phyloP scores from a whole-genome alignment of 1,140 invertebrate genomes.

The Sogatella furcifera region DNA sequence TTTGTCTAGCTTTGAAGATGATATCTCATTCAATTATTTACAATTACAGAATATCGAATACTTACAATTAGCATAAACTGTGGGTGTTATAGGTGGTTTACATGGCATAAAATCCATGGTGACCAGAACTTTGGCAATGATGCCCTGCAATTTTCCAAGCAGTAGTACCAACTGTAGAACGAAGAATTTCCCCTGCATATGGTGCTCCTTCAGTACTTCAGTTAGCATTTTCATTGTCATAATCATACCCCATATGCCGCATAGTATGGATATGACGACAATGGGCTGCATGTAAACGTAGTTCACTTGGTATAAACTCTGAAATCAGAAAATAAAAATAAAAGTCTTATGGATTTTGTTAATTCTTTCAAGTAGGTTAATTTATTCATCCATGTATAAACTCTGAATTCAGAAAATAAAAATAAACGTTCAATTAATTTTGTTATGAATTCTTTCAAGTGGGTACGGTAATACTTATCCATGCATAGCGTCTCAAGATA shows the following conservation, averaged over 20 bases:
- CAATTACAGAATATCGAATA: too few species aligned
- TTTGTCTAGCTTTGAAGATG: too few species aligned
- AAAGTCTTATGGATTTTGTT: too few species aligned
- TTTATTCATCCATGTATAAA: too few species aligned
- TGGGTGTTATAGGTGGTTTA: conserved; percentile 31
- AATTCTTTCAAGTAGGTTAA: too few species aligned
- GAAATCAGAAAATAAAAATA: conserved; percentile 26
- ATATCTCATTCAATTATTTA: too few species aligned
- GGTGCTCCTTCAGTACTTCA: conserved; percentile 32
- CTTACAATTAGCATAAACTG: conserved; percentile 38
- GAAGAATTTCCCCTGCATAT: conserved; percentile 27
- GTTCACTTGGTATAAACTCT: conserved; percentile 45
- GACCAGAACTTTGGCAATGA: conserved; percentile 21
- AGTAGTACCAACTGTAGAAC: conserved; percentile 29
- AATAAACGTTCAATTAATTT: too few species aligned
- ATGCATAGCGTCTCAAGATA: too few species aligned
- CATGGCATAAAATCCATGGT: conserved; percentile 24
- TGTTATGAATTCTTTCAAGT: too few species aligned
- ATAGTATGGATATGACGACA: conserved; percentile 42
- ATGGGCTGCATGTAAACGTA: conserved; percentile 47
- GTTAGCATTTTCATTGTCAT: conserved; percentile 42
- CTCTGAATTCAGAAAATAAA: too few species aligned
- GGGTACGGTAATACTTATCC: too few species aligned
- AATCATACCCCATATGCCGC: conserved; percentile 48
- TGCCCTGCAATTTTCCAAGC: conserved; percentile 27